A percentile compares a stretch with the other conserved stretches of the same genome.
These are phyloP conservation scores for Xerus inauris DNA, from an alignment of 2,113 vertebrate genomes.

Conservation along the genomic window DNA sequence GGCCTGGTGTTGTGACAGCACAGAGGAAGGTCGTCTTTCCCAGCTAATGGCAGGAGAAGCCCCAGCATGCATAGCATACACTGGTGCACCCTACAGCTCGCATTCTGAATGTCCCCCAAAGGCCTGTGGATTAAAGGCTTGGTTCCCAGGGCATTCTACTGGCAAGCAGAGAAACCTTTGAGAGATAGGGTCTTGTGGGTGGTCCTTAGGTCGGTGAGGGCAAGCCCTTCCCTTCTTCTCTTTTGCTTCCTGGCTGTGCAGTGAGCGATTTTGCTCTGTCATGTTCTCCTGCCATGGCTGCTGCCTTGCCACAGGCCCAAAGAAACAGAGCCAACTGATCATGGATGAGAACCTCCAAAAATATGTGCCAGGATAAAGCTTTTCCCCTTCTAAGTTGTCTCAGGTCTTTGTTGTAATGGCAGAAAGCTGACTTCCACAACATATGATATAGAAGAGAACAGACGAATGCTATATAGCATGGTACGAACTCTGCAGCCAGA, in stretches of 20 bases:
- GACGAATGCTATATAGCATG: not conserved
- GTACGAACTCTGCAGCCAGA: not conserved
- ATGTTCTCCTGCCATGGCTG: not conserved
- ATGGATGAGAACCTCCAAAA: not conserved
- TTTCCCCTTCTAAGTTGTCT: not conserved
- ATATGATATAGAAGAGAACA: too few relatives aligned
- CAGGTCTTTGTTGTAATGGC: not conserved
- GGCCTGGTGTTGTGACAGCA: not conserved
- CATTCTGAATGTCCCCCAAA: not conserved
- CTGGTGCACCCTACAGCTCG: not conserved
- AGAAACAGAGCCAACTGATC: not conserved
- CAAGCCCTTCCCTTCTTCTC: not conserved
- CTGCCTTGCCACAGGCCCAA: not conserved
- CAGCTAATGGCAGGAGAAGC: not conserved
- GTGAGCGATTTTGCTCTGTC: not conserved
- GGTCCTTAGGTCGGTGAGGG: not conserved
- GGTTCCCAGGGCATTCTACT: accelerated
- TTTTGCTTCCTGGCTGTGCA: not conserved
- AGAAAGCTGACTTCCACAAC: not conserved
- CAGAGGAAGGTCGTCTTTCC: not conserved
- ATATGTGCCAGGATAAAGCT: not conserved
- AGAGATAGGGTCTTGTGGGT: too few relatives aligned
- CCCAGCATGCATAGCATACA: not conserved
- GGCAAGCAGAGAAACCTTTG: too few relatives aligned
- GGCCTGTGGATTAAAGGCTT: not conserved